A percentile compares a stretch with the other conserved stretches of the same genome.
These are phyloP conservation scores for Trachymyrmex septentrionalis DNA, from an alignment of 1,140 invertebrate species.

Conservation along the genomic window DNA sequence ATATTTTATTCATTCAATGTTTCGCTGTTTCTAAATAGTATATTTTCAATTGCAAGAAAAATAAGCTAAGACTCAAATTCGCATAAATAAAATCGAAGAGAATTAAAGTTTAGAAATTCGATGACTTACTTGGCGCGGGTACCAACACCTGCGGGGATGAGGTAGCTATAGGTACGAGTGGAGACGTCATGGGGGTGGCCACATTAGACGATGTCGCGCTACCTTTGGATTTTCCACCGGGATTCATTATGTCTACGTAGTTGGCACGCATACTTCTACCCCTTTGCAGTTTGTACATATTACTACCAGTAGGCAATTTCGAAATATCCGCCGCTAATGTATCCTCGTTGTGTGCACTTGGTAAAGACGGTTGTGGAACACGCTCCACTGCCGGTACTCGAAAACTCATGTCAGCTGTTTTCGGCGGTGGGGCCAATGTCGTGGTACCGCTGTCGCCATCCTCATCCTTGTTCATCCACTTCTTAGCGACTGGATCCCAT, in stretches of 20 bases:
- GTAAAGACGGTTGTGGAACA: slow-evolving; percentile 55
- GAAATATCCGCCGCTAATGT: slow-evolving; percentile 75
- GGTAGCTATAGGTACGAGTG: slow-evolving; percentile 84
- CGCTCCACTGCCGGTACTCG: slow-evolving; percentile 65
- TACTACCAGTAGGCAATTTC: slow-evolving; percentile 87
- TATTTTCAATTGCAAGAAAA: background rate
- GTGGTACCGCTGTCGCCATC: slow-evolving; percentile 88
- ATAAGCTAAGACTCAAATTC: background rate
- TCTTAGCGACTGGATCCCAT: slow-evolving; percentile 94
- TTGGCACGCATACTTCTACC: slow-evolving; percentile 89
- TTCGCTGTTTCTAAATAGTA: background rate
- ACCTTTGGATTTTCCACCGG: slow-evolving; percentile 86
- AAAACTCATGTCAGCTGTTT: slow-evolving; percentile 88
- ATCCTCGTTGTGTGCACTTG: slow-evolving; percentile 64
- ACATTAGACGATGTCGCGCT: slow-evolving; percentile 84
- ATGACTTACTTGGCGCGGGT: slow-evolving; percentile 86
- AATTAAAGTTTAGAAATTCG: slow-evolving; percentile 7
- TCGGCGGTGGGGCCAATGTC: slow-evolving; percentile 92
- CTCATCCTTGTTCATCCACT: slow-evolving; percentile 94
- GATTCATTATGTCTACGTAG: slow-evolving; percentile 96
- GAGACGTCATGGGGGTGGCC: slow-evolving; percentile 85
- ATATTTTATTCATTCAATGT: background rate
- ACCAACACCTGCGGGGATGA: slow-evolving; percentile 86
- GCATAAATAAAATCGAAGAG: background rate
- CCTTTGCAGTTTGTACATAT: slow-evolving; percentile 93